These are phyloP conservation scores for Mythimna impura DNA, from an alignment of 2,888 invertebrate genomes.

Conservation along the genomic window DNA sequence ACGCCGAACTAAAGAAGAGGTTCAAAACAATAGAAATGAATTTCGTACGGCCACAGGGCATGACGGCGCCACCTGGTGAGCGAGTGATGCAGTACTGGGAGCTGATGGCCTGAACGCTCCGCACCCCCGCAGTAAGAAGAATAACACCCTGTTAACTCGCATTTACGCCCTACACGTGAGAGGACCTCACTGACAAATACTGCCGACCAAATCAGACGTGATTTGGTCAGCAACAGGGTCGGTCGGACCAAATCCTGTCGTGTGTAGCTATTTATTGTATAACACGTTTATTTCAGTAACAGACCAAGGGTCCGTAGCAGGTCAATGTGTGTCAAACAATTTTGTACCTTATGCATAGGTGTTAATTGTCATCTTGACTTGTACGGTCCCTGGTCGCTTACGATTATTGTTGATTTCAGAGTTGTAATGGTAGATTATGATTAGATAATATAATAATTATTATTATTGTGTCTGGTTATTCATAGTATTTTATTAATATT, in stretches of 20 bases:
- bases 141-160: slow-evolving; percentile 42
- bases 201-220: slow-evolving; percentile 18
- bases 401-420: slow-evolving; percentile 31
- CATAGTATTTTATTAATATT: slow-evolving; percentile 35
- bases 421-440: slow-evolving; percentile 30
- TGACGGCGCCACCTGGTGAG: slow-evolving; percentile 91
- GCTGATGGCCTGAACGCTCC: slow-evolving; percentile 78
- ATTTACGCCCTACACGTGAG: slow-evolving; percentile 55
- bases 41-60: slow-evolving; percentile 93
- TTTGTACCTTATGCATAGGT: slow-evolving; percentile 14
- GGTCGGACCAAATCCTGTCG: slow-evolving; percentile 61
- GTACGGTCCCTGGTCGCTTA: slow-evolving; percentile 10
- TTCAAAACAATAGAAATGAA: slow-evolving; percentile 94
- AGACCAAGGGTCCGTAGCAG: background rate
- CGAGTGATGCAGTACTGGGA: slow-evolving; percentile 93
- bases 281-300: slow-evolving; percentile 30
- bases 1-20: slow-evolving; percentile 94
- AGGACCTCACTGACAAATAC: slow-evolving; percentile 32
- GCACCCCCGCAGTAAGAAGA: slow-evolving; percentile 35
- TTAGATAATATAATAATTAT: slow-evolving; percentile 35
- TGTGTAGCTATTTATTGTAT: slow-evolving; percentile 38
- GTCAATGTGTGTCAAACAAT: slow-evolving; percentile 11
- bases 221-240: slow-evolving; percentile 35
- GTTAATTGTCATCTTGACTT: slow-evolving; percentile 11
- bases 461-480: slow-evolving; percentile 35